These are phyloP conservation scores for Lasioglossum baleicum DNA, from an alignment of 1,140 invertebrate genomes.

Conservation along the genomic window DNA sequence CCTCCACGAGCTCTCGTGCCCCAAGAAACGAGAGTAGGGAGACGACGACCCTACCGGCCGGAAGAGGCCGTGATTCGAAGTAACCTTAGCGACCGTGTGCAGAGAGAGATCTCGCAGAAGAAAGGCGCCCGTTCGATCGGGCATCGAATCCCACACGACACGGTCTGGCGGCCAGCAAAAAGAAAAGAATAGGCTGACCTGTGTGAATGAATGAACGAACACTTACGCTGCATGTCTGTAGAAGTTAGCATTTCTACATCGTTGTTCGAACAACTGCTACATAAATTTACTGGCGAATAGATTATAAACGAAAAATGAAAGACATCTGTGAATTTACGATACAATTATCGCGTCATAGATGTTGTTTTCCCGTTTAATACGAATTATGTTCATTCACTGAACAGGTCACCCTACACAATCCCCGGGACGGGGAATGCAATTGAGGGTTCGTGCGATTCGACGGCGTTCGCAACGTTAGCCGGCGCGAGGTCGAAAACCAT, in stretches of 20 bases:
- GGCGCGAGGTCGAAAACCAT: constrained; percentile 3
- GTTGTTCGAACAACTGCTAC: too few relatives aligned
- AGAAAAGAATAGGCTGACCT: not conserved
- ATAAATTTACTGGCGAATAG: too few relatives aligned
- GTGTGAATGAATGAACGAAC: too few relatives aligned
- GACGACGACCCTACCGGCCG: constrained; percentile 46
- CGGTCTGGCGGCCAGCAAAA: not conserved
- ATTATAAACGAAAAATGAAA: too few relatives aligned
- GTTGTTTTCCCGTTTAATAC: too few relatives aligned
- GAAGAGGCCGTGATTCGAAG: constrained; percentile 46
- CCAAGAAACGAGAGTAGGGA: constrained; percentile 44
- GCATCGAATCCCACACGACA: not conserved
- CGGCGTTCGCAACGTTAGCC: not conserved
- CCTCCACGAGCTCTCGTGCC: constrained; percentile 8
- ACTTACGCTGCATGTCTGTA: too few relatives aligned
- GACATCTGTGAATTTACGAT: too few relatives aligned
- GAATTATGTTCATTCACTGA: too few relatives aligned
- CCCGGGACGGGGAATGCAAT: not conserved
- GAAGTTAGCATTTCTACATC: too few relatives aligned
- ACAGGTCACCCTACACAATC: not conserved
- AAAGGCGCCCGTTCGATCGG: constrained; percentile 27
- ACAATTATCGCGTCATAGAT: too few relatives aligned
- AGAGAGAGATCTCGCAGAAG: constrained; percentile 39
- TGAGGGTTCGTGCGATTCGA: too few relatives aligned
- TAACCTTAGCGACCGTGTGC: constrained; percentile 56